Percentiles rank a stretch among this genome's conserved stretches.
These are phyloP conservation scores for Thymelicus lineola DNA, from an alignment of 2,888 invertebrate genomes.

Conservation along the genomic window DNA sequence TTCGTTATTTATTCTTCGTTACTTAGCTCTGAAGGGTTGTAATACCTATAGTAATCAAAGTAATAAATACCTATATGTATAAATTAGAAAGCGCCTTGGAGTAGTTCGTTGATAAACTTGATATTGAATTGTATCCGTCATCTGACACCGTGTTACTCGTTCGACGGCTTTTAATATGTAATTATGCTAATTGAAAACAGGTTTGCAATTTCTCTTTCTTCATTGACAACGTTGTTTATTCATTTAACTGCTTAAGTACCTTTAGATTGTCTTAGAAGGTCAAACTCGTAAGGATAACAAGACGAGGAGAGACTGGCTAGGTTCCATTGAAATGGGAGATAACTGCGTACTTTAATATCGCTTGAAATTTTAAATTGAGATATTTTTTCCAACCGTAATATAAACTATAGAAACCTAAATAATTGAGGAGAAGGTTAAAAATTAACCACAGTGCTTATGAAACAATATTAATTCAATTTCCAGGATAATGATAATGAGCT, in stretches of 20 bases:
- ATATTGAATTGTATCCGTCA: constrained; percentile 39
- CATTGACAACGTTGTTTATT: constrained; percentile 37
- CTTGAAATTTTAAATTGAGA: too few relatives aligned
- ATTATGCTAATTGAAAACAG: constrained; percentile 38
- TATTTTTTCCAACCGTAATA: too few relatives aligned
- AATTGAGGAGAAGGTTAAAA: too few relatives aligned
- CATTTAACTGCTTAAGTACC: constrained; percentile 28
- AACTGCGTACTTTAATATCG: background rate
- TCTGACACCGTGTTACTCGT: constrained; percentile 35
- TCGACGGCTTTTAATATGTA: constrained; percentile 38
- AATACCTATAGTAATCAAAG: background rate
- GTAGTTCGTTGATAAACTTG: constrained; percentile 33
- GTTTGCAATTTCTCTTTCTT: constrained; percentile 39
- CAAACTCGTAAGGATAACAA: constrained; percentile 24
- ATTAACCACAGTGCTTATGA: too few relatives aligned
- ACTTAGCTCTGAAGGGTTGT: background rate
- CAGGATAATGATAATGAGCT: too few relatives aligned
- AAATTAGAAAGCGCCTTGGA: constrained; percentile 32
- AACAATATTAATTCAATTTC: too few relatives aligned
- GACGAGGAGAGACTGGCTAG: constrained; percentile 23
- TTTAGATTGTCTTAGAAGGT: constrained; percentile 38
- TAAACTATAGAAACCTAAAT: too few relatives aligned
- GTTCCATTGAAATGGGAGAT: constrained; percentile 10
- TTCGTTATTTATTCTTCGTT: background rate
- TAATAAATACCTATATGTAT: constrained; percentile 15